Base-by-base conservation (phyloP, 2,113 vertebrate genomes). In the Alectura lathami region DNA sequence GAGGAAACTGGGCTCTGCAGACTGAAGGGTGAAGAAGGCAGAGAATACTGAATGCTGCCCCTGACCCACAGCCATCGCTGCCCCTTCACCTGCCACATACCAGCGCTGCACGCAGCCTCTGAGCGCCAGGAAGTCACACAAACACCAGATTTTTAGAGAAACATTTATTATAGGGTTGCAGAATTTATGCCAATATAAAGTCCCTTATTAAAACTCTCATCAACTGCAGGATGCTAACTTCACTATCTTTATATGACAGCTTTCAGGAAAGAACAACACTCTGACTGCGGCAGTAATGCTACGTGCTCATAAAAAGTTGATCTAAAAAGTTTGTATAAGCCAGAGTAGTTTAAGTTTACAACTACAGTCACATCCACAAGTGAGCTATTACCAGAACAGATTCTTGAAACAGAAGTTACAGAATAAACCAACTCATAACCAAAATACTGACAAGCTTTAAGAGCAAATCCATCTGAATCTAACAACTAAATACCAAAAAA, bases 81-180 rank as follows among this genome's bases (percentile, higher is more conserved):
- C 36, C 43, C 50, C 51, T 4, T 7, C 1, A 0, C 0, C 1
- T 8, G 14, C 53, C 34, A 21, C 3, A 4, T 0, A 6, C 4
- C 63, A 5, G 53, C 0, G 2, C 17, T 3, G 7, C 14, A 1
- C 38, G 24, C 57, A 4, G 13, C 43, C n/a, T 54, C 73, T 0
- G 10, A 73, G 53, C 23, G 2, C 62, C 68, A 95, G 24, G 8
- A 94, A 96, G 56, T 66, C 80, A 97, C 87, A 94, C 78, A 75
- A 79, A 96, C 70, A 51, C 90, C 92, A 12, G 18, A 42, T 50
- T 94, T 93, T 91, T 97, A 96, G 77, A 96, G 93, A 97, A 98
- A 98, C 96, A 96, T 98, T 98, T 98, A 98, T 98, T 98, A 97
- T 85, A 96, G 91, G 95, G 86, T 96, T 97, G 94, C 96, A 97